Base-by-base conservation (phyloP, 2,888 invertebrate genomes). In the Tenthredo amoena region DNA sequence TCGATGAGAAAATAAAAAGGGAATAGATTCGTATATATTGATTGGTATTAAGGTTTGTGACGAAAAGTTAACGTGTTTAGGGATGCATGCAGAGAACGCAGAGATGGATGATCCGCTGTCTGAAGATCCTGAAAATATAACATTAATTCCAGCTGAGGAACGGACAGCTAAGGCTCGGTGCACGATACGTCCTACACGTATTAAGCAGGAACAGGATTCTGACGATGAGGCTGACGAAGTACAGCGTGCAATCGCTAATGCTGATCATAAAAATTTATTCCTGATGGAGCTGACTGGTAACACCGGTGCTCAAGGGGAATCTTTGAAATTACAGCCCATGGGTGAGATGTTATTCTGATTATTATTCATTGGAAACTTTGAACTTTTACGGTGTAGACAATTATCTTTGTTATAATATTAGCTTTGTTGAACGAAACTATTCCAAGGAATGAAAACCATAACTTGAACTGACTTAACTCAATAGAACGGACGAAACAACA, bases 51-150 rank as follows among this genome's bases (percentile, higher is more conserved):
- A 55, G 18, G 50, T 21, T 55, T 26, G 18, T 58, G 65, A 55
- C n/a, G 3, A 18, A n/a, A 82, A 47, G 34, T 82, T 40, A 50
- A 50, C 26, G 12, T 82, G 37, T 71, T 77, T 31, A 92, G 93
- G 93, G 58, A 92, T 93, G 92, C 89, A 89, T 85, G 91, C 92
- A 3, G 93, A 93, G 76, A 93, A 92, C 87, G 87, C 91, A 68
- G 93, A 93, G 85, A 90, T 91, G 87, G 93, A 93, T 68, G 93
- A 93, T 77, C 87, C 88, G 58, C 87, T 91, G 65, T 90, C 92
- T 0, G 93, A 93, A 87, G 94, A 94, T 87, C 94, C 95, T 7
- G 94, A 94, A 87, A 94, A 94, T 86, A 95, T 95, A 62, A 95
- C 95, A 9, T 88, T 95, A 40, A 89, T 91, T 43, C 92, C 93